Evolutionary conservation across 1,140 invertebrate species (phyloP), one percentile per base, ranked within the genome.

Genomic region (Cyphomyrmex costatus): DNA sequence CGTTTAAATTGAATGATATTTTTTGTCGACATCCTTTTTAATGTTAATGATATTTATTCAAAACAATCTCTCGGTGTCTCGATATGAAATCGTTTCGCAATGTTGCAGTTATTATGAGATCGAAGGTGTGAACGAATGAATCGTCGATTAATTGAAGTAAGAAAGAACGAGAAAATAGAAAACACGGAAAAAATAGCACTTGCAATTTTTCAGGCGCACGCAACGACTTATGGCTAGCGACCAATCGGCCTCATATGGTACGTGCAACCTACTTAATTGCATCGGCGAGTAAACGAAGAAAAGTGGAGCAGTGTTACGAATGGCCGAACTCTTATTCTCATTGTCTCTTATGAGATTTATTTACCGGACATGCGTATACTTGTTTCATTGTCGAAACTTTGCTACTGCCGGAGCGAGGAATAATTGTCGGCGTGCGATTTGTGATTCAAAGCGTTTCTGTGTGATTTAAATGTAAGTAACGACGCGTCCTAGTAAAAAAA

Each of bases 181-280:
- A 77, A 63, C 21, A 60, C 14, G 71, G 73, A 63, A 74, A 49
- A 74, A 83, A 83, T 83, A 24, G 65, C 82, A 85, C 73, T 71
- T 49, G 83, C 88, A 86, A 86, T 76, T 66, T 86, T 63, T 73
- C 21, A 16, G 51, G 53, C 21, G 24, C 87, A 82, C 82, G 87
- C 88, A 83, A 88, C 74, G 86, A 76, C 70, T 86, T 60, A 85
- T 77, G 79, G 85, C 68, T 84, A 89, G 89, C 68, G 63, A 85
- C 80, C 88, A 21, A 56, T 56, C 21, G 88, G 73, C 66, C 71
- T 71, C 85, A 56, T 90, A 87, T 89, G 88, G 79, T 89, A 90
- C 88, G 88, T 82, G 89, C 86, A 90, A 83, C 89, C 89, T 90
- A 90, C 89, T 90, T 90, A 90, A 88, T 90, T 90, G 89, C 78